Base-by-base conservation (phyloP, 2,888 invertebrate species). In the Neocrepidodera transversa region DNA sequence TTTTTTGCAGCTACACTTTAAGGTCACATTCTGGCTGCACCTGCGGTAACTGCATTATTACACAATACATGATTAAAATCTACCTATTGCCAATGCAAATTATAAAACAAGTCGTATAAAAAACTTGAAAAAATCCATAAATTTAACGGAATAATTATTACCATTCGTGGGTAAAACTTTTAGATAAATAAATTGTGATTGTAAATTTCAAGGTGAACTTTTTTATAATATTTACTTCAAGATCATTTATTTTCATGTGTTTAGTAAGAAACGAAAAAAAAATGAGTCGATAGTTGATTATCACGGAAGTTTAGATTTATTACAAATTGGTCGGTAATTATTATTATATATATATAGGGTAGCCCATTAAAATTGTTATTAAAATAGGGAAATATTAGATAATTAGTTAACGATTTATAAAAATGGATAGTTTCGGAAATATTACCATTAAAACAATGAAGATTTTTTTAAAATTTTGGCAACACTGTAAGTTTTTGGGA, bases 181-280 rank as follows among this genome's bases (percentile, higher is more conserved):
- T 60, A 64, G 59, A 62, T 64, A 52, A 45, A 59, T 60, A 48
- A 60, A 56, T 48, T 47, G 53, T 53, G 57, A 64, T 57, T 59
- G 64, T 57, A 58, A 26, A 58, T 62, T 64, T 54, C 54, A 54
- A 54, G 54, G 54, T 54, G 11, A 54, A 36, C 20, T 28, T 53
- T 49, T 50, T 38, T 50, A 35, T 40, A 3, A 11, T 5, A 16
- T 26, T 54, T 45, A 36, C 40, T 51, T 54, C 54, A 54, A 54
- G 54, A 54, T 54, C 54, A 18, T 40, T 38, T 51, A 51, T 51
- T 51, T 51, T 43, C 23, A 43, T 30, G 30, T 47, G 16, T 47
- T 28, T 28, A 16, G 30, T 14, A 51, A 51, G 47, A 28, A 51
- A 51, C 51, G 42, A 51, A 51, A 30, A n/a, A n/a, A n/a, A n/a